Evolutionary conservation across 2,797 vertebrate genomes (phyloP), one percentile per base, ranked within the genome.

Genomic region (Anguilla pacifica): DNA sequence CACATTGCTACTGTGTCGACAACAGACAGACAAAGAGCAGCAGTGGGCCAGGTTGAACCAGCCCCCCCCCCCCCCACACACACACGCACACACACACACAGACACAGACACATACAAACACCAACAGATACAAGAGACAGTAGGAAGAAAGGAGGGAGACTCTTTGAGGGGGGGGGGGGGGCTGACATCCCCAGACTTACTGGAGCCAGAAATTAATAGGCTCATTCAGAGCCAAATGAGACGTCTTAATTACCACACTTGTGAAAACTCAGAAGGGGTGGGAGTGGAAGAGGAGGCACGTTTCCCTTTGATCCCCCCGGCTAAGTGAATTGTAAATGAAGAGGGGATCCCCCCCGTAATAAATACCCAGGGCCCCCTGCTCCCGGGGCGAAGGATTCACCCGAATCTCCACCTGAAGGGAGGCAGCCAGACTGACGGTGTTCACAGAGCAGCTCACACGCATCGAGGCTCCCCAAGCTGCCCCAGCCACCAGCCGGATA

Each of bases 231-330:
- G 94, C 93, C 94, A 94, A 96, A 95, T 95, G 94, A 95, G 95
- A 95, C 93, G 85, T 94, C 95, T 95, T 96, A 95, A 96, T 96
- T 95, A 96, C 95, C 94, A 93, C 92, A 95, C 95, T 96, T 96
- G 96, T 96, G 95, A 96, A 96, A 96, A 96, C 92, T 94, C 85
- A 93, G 92, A 92, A 92, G 93, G 91, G 85, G 91, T 85, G 91
- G 93, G n/a, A 88, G 88, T 87, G 84, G 90, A 89, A 88, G 67
- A 43, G 92, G 90, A 91, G 90, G 94, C 93, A 91, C 83, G 91
- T 89, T 84, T 39, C 57, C 91, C 95, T 96, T 96, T 97, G 96
- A 96, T 96, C 39, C 39, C 39, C 92, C 46, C 77, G 89, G 51
- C 88, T 88, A 90, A 93, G 88, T 89, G 92, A 93, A 90, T 91